Conservation (phyloP, 2,113 vertebrate genomes). For the Ochotona princeps region DNA sequence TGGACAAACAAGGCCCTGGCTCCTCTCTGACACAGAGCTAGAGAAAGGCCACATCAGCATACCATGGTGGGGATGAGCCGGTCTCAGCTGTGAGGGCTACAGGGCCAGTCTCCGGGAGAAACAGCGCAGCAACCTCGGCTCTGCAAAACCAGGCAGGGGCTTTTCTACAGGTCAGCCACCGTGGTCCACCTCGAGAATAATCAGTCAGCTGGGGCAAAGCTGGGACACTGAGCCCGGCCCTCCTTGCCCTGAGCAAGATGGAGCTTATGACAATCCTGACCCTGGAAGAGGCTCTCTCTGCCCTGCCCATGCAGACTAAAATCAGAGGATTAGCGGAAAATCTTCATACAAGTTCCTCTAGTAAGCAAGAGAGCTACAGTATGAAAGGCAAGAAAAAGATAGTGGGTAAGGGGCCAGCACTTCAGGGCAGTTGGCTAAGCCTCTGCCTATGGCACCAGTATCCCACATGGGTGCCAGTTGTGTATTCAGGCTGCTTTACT, state of each 20-base stretch:
- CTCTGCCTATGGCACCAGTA: no score
- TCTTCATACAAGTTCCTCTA: not conserved
- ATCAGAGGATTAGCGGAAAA: not conserved
- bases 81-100: not conserved
- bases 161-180: not conserved
- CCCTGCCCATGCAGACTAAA: not conserved
- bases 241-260: not conserved
- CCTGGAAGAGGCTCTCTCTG: not conserved
- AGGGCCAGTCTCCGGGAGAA: not conserved
- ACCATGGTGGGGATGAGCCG: not conserved
- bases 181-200: not conserved
- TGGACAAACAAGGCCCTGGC: not conserved
- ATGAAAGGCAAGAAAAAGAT: not conserved
- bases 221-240: not conserved
- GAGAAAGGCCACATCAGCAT: not conserved
- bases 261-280: not conserved
- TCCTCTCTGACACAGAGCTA: not conserved
- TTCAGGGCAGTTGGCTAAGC: no score
- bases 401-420: no score
- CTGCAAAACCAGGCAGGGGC: not conserved
- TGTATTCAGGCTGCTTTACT: no score
- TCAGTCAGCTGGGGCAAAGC: not conserved
- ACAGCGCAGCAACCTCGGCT: not conserved
- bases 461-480: no score
- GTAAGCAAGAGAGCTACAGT: not conserved